Evolutionary conservation across 2,888 invertebrate genomes (phyloP), one percentile per base, ranked within the genome.

Genomic region (Hirtodrosophila cameraria): DNA sequence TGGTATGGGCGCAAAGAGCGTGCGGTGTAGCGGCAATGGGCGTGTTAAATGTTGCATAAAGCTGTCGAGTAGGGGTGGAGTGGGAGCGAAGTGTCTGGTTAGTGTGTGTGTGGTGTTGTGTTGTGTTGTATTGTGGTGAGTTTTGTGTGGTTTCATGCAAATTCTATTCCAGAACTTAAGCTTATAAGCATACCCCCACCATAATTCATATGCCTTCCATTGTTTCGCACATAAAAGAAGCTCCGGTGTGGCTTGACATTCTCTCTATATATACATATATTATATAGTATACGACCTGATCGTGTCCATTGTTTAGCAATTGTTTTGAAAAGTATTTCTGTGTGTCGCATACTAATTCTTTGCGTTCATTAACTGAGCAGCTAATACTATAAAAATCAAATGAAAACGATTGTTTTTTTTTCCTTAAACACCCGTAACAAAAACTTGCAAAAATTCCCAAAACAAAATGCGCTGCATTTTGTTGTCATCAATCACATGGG

Each of bases 41-140:
- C 82, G 75, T 82, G 86, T 88, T 86, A 83, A 59, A 63, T 88
- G 88, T 82, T 85, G 83, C 81, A 88, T 83, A 75, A 87, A 85
- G 86, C 88, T 88, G 80, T 60, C 33, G 45, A 53, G 58, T 38
- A 58, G 61, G 27, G 43, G 27, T 15, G 55, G 36, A 57, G 36
- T 73, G 62, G 59, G 20, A 57, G 48, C 75, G 49, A 16, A 62
- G 36, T 58, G 43, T 49, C 11, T 38, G 43, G 54, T 63, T 54
- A 54, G 57, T 77, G 46, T 60, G 42, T 52, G 36, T 43, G 15
- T 12, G 52, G 15, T 33, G 25, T 57, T 45, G n/a, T 28, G 28
- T 13, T 52, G 48, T 53, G 33, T 43, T 41, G 9, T 39, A 35
- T 45, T 50, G 28, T 52, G 30, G 23, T 46, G 27, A 42, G 39